These are phyloP conservation scores for Kryphioiulus occultus DNA, from an alignment of 2,888 invertebrate genomes.

Conservation along the genomic window DNA sequence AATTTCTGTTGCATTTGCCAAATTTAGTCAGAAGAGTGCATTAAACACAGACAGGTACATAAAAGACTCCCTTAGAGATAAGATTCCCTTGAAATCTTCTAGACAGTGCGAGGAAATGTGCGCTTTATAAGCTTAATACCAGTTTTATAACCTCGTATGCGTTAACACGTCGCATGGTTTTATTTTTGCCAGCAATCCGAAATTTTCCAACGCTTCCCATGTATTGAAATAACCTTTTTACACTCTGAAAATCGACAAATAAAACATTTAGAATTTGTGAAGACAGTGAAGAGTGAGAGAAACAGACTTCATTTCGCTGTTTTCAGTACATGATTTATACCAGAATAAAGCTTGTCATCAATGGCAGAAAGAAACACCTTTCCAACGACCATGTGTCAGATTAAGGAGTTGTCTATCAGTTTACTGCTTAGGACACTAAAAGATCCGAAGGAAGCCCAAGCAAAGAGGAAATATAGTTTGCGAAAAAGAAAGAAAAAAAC, in stretches of 20 bases:
- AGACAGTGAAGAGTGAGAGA: not conserved
- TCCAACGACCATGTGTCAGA: not conserved
- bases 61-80: not conserved
- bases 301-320: not conserved
- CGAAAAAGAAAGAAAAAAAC: not conserved
- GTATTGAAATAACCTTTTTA: not conserved
- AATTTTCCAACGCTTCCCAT: not conserved
- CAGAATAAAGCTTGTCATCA: not conserved
- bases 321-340: not conserved
- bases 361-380: not conserved
- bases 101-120: not conserved
- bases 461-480: not conserved
- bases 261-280: not conserved
- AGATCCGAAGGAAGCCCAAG: not conserved
- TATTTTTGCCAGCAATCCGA: not conserved
- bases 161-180: not conserved
- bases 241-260: not conserved
- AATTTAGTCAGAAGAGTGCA: not conserved
- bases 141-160: not conserved
- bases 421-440: not conserved
- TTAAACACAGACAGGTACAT: not conserved
- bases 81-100: not conserved
- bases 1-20: not conserved
- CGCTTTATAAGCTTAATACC: not conserved
- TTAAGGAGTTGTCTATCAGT: constrained; percentile 17